Evolutionary conservation across 2,888 invertebrate species (phyloP), one percentile per base, ranked within the genome.

Genomic region (Ophion ventricosus): DNA sequence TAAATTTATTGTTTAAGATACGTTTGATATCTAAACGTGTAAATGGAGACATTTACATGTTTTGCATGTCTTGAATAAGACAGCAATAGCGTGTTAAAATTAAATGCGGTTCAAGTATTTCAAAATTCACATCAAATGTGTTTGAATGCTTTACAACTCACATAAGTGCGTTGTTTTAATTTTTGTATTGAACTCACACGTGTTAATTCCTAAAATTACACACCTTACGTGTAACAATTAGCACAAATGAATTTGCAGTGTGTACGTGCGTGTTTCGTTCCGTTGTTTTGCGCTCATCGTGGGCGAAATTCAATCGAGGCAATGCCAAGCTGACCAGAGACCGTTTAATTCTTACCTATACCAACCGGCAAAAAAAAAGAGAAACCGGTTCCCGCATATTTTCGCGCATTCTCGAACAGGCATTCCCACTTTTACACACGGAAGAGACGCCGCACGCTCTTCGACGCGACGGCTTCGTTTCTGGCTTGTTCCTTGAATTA

Each of bases 321-420:
- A 70, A 56, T 40, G 11, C 54, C 54, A 54, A 73, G 64, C 72
- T 72, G 29, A 35, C 25, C 80, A 72, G 84, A 82, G 85, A 84
- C 79, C 88, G 87, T 89, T 90, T 87, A 88, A 89, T 88, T 89
- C 88, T 85, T 88, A 85, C 84, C 89, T 88, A 88, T 85, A 79
- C 87, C 87, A 84, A 75, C 59, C 61, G 7, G 74, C 14, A 72
- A 61, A 23, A 72, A 61, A 23, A 73, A 43, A 43, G 57, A 70
- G 78, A 80, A 89, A 90, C 89, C 89, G 89, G 89, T 90, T 88
- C 82, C 72, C 85, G 77, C 88, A 85, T 40, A 57, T 76, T 76
- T 57, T 76, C 66, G 66, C 66, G 57, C 64, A 66, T 66, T 76
- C 85, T 29, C 66, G 49, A 56, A 25, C 64, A 23, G 56, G 87